Base-by-base conservation (phyloP, 2,797 vertebrate genomes). In the Octomys mimax region DNA sequence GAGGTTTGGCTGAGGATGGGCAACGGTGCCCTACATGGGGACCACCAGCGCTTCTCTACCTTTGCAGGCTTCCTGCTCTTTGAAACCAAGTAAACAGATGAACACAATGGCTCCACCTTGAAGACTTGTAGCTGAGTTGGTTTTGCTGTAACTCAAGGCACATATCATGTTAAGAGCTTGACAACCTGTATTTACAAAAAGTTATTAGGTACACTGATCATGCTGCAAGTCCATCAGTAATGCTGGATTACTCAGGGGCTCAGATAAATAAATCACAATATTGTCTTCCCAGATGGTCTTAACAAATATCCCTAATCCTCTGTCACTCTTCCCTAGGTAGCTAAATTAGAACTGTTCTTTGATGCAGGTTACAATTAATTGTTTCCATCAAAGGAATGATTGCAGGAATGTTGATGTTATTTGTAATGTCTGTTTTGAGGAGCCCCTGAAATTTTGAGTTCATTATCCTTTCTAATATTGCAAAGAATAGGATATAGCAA, bases 1-100 rank as follows among this genome's bases (percentile, higher is more conserved):
- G 99, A 99, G 95, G 99, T 99, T 39, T 99, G 99, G 99, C 98
- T 99, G 77, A 96, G 99, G 87, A 99, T 99, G 99, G 99, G 99
- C 93, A 99, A 99, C 0, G 99, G 99, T 3, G 99, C 99, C 21
- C 98, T 99, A 49, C 99, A 99, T 0, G 99, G 99, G 49, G 99
- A 99, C 88, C 99, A 99, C 95, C 99, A 99, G 57, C 98, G 99
- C 66, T 99, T 99, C 94, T 99, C 99, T 11, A 99, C 99, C n/a
- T 99, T 99, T 84, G 99, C 98, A 28, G 99, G 99, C 49, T 99
- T 99, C 97, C 98, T 99, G 90, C 99, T 99, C 87, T 99, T 99
- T 94, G 99, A 99, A 98, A 99, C 98, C 0, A 99, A 99, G 92
- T 99, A 90, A 98, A 91, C 46, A 81, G 18, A 46, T 7, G 87